Conservation (phyloP, 2,888 invertebrate species). For the Melanargia galathea region DNA sequence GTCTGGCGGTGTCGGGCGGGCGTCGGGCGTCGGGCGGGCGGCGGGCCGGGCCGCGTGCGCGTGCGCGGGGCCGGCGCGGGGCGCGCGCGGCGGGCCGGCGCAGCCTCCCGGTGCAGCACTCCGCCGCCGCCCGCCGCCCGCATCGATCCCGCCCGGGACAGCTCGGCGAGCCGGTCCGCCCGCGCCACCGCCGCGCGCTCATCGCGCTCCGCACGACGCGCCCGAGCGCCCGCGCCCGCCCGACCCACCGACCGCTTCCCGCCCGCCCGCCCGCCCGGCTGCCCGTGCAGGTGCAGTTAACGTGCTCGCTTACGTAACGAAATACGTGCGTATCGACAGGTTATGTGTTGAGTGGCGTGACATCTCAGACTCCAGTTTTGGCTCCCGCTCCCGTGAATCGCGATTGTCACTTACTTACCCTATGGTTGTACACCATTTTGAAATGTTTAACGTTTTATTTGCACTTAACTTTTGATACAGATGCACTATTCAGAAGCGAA, state of each 20-base stretch:
- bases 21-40: constrained; percentile 44
- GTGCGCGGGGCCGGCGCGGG: constrained; percentile 45
- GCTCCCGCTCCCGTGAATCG: constrained; percentile 16
- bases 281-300: constrained; percentile 59
- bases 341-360: constrained; percentile 56
- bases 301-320: constrained; percentile 70
- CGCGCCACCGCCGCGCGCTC: constrained; percentile 62
- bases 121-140: constrained; percentile 80
- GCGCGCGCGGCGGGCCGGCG: constrained; percentile 49
- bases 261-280: constrained; percentile 25
- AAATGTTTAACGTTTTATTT: neutral
- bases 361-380: constrained; percentile 35
- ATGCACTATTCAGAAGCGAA: neutral
- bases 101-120: constrained; percentile 74
- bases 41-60: constrained; percentile 44
- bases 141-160: constrained; percentile 76
- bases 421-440: neutral
- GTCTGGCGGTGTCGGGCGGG: constrained; percentile 45
- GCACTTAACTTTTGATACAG: neutral
- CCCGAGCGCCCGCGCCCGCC: constrained; percentile 52
- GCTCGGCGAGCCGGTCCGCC: constrained; percentile 57
- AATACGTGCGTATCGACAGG: constrained; percentile 65
- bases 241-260: constrained; percentile 45
- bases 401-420: neutral
- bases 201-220: constrained; percentile 56